Base-by-base conservation (phyloP, 2,888 invertebrate genomes). In the Dioctria rufipes region DNA sequence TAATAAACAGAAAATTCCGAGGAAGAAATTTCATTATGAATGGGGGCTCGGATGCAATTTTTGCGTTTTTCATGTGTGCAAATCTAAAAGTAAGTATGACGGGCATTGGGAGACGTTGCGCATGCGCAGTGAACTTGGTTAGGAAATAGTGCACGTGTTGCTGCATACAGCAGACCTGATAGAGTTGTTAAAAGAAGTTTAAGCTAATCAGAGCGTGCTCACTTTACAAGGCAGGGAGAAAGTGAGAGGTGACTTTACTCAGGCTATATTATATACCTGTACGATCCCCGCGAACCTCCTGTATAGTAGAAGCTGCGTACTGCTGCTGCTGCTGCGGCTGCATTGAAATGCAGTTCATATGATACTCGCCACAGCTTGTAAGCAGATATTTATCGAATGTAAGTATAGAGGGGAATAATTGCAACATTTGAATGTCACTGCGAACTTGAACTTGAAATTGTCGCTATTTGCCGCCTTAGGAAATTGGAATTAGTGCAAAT, bases 151-250 rank as follows among this genome's bases (percentile, higher is more conserved):
- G 77, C 77, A 77, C 77, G 77, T 77, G 77, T 42, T 58, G 60
- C 39, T 54, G 61, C n/a, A 13, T 25, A 25, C 25, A 25, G 25
- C 63, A 77, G 9, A 63, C 37, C 46, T 77, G 77, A 77, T 77
- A 63, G 49, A 77, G 77, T 63, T 63, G 77, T 85, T 86, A 81
- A 25, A 80, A 69, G 80, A 80, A 78, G 78, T 75, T 78, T 51
- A 54, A 46, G 58, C 60, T 77, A 78, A 66, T 69, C 71, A 71
- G 80, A 71, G 69, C 80, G 49, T 71, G 69, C 58, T 54, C 2
- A 54, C 11, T 8, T 39, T 13, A 25, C 39, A 39, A 13, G n/a
- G n/a, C 49, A 25, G 11, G 54, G 69, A 69, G 79, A 79, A 79
- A 69, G 67, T 79, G 51, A 75, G 49, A 58, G 60, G 60, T 58